Conservation (phyloP, 2,113 vertebrate genomes). For the Indicator indicator region DNA sequence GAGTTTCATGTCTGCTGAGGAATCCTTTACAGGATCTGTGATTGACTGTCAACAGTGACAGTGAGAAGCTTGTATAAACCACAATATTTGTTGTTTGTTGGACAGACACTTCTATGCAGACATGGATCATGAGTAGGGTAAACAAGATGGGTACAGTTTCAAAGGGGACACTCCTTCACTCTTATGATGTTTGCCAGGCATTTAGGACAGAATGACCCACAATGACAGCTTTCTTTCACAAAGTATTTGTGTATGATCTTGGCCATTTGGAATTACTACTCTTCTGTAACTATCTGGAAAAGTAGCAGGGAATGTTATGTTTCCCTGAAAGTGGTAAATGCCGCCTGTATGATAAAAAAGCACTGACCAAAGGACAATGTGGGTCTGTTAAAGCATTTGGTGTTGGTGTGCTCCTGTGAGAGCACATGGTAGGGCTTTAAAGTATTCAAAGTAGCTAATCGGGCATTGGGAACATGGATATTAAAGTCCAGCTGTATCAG, state of each 20-base stretch:
- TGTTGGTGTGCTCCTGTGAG: neutral
- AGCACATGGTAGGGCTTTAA: constrained; percentile 28
- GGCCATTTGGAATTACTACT: neutral
- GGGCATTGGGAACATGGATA: neutral
- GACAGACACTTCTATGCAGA: neutral
- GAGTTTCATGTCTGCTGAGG: constrained; percentile 3
- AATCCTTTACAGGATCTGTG: neutral
- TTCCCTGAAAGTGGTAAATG: neutral
- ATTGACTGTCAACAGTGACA: neutral
- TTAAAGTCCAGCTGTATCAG: neutral
- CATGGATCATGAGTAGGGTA: neutral
- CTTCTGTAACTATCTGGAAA: neutral
- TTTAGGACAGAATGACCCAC: rapidly evolving
- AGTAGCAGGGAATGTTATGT: neutral
- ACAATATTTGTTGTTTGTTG: neutral
- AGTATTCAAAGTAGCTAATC: constrained; percentile 30
- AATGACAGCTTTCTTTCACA: neutral
- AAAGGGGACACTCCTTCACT: neutral
- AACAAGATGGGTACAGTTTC: neutral
- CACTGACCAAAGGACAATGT: neutral
- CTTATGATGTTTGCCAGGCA: neutral
- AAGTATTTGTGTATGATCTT: neutral
- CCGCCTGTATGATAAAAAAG: neutral
- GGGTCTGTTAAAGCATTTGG: constrained; percentile 18
- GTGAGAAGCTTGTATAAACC: neutral